These are phyloP conservation scores for Lemur catta DNA, from an alignment of 2,797 vertebrate genomes.

Conservation along the genomic window DNA sequence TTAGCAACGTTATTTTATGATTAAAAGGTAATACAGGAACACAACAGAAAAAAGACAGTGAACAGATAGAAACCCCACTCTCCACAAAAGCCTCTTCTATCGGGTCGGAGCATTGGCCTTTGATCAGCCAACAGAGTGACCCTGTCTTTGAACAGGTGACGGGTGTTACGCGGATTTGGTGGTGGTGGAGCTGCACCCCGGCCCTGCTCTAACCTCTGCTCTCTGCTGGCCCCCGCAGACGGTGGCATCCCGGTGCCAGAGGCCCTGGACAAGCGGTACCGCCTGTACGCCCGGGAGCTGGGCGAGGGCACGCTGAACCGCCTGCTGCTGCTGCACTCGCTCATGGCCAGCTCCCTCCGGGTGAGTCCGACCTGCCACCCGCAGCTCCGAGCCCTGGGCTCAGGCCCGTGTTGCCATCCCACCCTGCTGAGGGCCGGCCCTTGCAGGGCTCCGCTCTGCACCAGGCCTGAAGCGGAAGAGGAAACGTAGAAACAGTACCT, in stretches of 20 bases:
- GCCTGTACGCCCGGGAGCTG: slow-evolving; percentile 72
- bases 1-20: neutral
- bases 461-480: neutral
- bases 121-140: no score
- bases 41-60: neutral
- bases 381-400: neutral
- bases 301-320: slow-evolving; percentile 63
- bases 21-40: neutral
- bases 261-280: slow-evolving; percentile 52
- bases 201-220: neutral
- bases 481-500: neutral
- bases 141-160: neutral
- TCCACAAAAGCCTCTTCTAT: neutral
- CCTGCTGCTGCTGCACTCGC: slow-evolving; percentile 73
- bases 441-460: rapidly evolving
- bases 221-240: slow-evolving; percentile 54
- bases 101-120: neutral
- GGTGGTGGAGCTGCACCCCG: no score
- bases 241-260: slow-evolving; percentile 61
- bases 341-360: slow-evolving; percentile 59
- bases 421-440: neutral
- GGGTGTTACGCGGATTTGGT: neutral
- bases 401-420: rapidly evolving
- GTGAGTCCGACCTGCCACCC: slow-evolving; percentile 61
- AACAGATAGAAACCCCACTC: neutral